These are phyloP conservation scores for Parazoanthus swiftii DNA, from an alignment of 92 coral and sea anemone species.

Conservation along the genomic window DNA sequence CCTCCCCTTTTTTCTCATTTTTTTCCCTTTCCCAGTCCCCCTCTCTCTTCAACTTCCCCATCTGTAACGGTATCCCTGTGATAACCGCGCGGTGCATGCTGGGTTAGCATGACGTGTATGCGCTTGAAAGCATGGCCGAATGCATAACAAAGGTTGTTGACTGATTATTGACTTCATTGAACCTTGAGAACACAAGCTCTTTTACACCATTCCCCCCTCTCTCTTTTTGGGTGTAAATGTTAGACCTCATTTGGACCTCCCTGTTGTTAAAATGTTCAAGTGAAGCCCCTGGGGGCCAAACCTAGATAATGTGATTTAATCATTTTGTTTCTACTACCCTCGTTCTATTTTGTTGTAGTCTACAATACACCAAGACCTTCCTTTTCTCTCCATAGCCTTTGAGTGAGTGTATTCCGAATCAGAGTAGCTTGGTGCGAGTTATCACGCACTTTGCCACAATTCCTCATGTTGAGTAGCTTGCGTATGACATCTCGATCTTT, in stretches of 20 bases:
- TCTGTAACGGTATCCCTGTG: too few relatives aligned
- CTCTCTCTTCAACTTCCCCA: background rate
- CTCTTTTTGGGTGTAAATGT: slow-evolving; percentile 19
- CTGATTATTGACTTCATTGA: too few relatives aligned
- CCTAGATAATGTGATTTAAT: slow-evolving; percentile 19
- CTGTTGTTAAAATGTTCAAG: slow-evolving; percentile 25
- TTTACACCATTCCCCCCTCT: too few relatives aligned
- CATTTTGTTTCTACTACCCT: slow-evolving; percentile 17
- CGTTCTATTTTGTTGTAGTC: slow-evolving; percentile 18
- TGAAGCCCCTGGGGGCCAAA: slow-evolving; percentile 27
- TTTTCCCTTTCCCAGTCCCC: slow-evolving; percentile 5
- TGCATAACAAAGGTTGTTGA: too few relatives aligned
- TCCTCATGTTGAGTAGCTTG: slow-evolving; percentile 36
- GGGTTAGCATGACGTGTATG: too few relatives aligned
- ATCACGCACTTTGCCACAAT: slow-evolving; percentile 33
- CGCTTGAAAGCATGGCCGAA: too few relatives aligned
- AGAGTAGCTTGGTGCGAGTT: slow-evolving; percentile 12
- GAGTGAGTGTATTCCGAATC: slow-evolving; percentile 36
- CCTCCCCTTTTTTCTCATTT: background rate
- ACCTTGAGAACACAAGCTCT: too few relatives aligned
- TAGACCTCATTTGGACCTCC: slow-evolving; percentile 25
- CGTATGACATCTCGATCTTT: slow-evolving; percentile 29
- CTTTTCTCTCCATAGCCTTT: slow-evolving; percentile 39
- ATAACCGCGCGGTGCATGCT: too few relatives aligned
- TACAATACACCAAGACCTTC: slow-evolving; percentile 28